Evolutionary conservation across 2,113 vertebrate species (phyloP).

Genomic region (Hippocampus mohnikei): DNA sequence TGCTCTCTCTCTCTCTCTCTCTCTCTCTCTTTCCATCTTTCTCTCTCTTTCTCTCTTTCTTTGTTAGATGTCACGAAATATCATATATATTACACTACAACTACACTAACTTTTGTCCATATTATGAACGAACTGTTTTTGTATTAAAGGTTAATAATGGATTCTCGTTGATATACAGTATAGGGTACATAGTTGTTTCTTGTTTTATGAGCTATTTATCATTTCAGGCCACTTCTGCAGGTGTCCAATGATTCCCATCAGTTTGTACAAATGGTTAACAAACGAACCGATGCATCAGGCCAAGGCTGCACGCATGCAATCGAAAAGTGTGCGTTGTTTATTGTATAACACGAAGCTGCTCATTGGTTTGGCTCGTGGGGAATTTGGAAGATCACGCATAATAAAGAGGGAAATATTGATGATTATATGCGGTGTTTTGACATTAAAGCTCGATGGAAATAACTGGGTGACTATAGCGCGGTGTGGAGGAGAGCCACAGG

Average conservation of each 20-base stretch:
- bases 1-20: not conserved
- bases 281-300: too few relatives aligned
- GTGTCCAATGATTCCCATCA: too few relatives aligned
- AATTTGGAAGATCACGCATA: not conserved
- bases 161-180: too few relatives aligned
- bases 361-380: not conserved
- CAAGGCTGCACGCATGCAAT: too few relatives aligned
- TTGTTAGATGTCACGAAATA: not conserved
- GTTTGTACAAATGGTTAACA: too few relatives aligned
- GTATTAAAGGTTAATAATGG: too few relatives aligned
- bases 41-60: not conserved
- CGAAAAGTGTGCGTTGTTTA: too few relatives aligned
- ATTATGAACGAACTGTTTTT: not conserved
- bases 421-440: not conserved
- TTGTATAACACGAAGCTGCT: too few relatives aligned
- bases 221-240: too few relatives aligned
- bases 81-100: too few relatives aligned
- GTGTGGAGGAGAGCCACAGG: slow-evolving; percentile 45
- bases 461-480: slow-evolving; percentile 37
- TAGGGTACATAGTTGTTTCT: too few relatives aligned
- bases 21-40: slow-evolving; percentile 1
- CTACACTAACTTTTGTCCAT: not conserved
- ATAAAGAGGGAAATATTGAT: not conserved
- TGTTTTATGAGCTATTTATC: too few relatives aligned
- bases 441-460: slow-evolving; percentile 25